Base-by-base conservation (phyloP, 2,888 invertebrate species). In the Drosophila paramelanica region DNA sequence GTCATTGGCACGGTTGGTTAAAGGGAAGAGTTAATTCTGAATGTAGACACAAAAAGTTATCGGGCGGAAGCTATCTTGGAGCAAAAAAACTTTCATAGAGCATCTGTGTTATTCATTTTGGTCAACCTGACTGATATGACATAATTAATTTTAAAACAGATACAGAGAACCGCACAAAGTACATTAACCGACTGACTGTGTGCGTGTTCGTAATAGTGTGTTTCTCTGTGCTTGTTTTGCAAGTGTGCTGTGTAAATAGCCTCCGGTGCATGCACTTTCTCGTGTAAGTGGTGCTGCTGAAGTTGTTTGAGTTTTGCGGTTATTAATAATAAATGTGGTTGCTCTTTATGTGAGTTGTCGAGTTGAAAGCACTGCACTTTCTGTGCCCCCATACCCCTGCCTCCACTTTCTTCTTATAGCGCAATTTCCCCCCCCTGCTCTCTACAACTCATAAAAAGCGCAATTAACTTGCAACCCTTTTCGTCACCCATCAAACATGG, bases 261-360 rank as follows among this genome's bases (percentile, higher is more conserved):
- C 71, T 49, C 17, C 60, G 57, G 76, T 67, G 71, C 64, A 71
- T 75, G 75, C 75, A 71, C 62, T 71, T 76, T 71, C 59, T 57
- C 51, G 43, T 70, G 70, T 71, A 75, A 75, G 71, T 74, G 74
- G 46, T 52, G 70, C 61, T 58, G 62, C 68, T 80, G 87, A 77
- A 82, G 86, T 76, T 81, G 78, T 76, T 82, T 74, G 87, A 84
- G 70, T 75, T 77, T 76, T 86, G 84, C 72, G 86, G 79, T 79
- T 90, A 89, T 89, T 90, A 90, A 89, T 90, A 90, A 89, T 89
- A 90, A 90, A 90, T 90, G 84, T 80, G 78, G 79, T 73, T 88
- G 80, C 73, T 65, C 79, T 81, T 81, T 76, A 79, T 76, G 71
- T 55, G 66, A 69, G 47, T 66, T 62, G 71, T 67, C 67, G 57